phyloP scores from a whole-genome alignment of 2,888 invertebrate species.

The Kryphioiulus occultus region DNA sequence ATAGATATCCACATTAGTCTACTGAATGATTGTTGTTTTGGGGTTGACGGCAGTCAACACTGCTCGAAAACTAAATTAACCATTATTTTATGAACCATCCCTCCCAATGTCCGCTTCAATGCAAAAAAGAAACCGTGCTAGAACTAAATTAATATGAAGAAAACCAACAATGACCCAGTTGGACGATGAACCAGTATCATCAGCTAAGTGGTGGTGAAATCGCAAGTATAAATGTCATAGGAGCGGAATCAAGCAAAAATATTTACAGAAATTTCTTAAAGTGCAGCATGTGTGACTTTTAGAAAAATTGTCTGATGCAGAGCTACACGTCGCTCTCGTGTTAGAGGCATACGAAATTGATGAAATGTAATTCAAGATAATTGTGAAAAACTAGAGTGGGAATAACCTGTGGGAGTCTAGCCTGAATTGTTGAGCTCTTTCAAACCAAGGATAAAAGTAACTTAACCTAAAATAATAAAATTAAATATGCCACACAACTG shows the following conservation, averaged over 20 bases:
- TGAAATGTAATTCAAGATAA: constrained; percentile 23
- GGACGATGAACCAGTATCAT: constrained; percentile 23
- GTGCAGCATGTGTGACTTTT: neutral
- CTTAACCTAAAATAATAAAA: neutral
- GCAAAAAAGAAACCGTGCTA: constrained; percentile 17
- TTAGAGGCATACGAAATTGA: neutral
- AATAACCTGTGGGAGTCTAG: neutral
- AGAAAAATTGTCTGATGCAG: neutral
- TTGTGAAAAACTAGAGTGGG: neutral
- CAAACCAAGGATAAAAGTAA: neutral
- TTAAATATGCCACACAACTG: neutral
- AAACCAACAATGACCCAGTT: constrained; percentile 13
- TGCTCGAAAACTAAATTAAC: neutral
- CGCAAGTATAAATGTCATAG: constrained; percentile 7
- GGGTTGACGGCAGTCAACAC: neutral
- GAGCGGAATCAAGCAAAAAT: neutral
- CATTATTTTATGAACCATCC: neutral
- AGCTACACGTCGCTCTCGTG: neutral
- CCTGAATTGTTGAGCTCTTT: neutral
- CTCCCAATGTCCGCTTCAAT: neutral
- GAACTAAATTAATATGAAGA: neutral
- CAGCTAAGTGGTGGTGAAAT: neutral
- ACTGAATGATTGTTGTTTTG: neutral
- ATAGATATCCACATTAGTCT: neutral
- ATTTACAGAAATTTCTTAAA: constrained; percentile 6